A percentile compares a stretch with the other conserved stretches of the same genome.
Conservation (phyloP, 2,113 vertebrate genomes). For the Semicossyphus pulcher region DNA sequence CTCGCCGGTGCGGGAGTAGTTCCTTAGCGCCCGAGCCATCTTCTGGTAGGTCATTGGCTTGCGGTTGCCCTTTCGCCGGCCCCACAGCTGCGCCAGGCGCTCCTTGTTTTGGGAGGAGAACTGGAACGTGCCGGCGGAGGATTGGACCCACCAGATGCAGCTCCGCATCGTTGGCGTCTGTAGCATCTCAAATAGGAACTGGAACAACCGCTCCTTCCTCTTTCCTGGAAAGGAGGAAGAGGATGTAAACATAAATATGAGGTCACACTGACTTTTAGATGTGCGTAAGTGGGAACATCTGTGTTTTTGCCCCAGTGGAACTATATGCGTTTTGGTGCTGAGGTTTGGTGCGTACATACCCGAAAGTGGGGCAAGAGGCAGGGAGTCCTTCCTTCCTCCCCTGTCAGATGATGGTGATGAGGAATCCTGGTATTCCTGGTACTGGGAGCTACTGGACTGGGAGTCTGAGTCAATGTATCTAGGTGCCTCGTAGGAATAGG, state of each 20-base stretch:
- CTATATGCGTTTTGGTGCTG: neutral
- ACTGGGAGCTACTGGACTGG: slow-evolving; percentile 82
- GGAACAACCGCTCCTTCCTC: slow-evolving; percentile 86
- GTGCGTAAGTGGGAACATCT: neutral
- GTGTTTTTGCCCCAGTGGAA: neutral
- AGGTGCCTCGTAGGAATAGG: slow-evolving; percentile 48
- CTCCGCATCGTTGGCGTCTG: slow-evolving; percentile 85
- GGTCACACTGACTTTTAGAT: neutral
- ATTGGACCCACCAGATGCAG: slow-evolving; percentile 88
- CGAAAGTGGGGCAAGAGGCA: slow-evolving; percentile 73
- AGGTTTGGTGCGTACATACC: slow-evolving; percentile 66
- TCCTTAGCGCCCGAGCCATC: slow-evolving; percentile 85
- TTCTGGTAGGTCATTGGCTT: slow-evolving; percentile 89
- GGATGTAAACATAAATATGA: slow-evolving; percentile 24
- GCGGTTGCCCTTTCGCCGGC: slow-evolving; percentile 84
- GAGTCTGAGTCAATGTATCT: slow-evolving; percentile 83
- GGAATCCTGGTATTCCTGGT: slow-evolving; percentile 77
- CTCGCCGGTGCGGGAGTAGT: slow-evolving; percentile 85
- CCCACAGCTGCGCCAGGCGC: slow-evolving; percentile 85
- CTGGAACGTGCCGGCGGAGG: slow-evolving; percentile 83
- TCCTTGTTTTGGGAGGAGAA: slow-evolving; percentile 89
- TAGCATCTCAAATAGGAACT: slow-evolving; percentile 88
- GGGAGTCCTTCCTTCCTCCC: slow-evolving; percentile 40
- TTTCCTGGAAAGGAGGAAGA: slow-evolving; percentile 74
- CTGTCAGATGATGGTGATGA: slow-evolving; percentile 75